Percentiles rank a stretch among this genome's conserved stretches.
Evolutionary conservation across 2,888 invertebrate genomes (phyloP).

Genomic region (Hirudinaria manillensis): DNA sequence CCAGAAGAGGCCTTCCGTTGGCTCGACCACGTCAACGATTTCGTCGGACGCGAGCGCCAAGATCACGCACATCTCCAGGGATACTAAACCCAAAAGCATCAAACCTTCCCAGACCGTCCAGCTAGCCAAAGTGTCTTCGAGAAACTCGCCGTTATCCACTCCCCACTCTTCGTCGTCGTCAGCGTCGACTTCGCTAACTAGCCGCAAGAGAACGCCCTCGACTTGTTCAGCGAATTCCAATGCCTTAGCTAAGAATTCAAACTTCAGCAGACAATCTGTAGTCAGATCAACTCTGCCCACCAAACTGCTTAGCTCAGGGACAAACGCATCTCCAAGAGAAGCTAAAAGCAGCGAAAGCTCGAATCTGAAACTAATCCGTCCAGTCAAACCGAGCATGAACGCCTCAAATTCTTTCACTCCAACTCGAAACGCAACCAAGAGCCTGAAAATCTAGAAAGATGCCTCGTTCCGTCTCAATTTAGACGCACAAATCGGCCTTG

Average conservation of each 20-base stretch:
- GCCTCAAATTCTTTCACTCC: not conserved
- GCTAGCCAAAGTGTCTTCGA: no score
- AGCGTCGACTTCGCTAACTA: not conserved
- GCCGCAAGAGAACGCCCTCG: not conserved
- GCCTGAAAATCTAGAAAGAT: no score
- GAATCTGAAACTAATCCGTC: not conserved
- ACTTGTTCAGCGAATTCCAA: not conserved
- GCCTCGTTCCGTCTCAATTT: no score
- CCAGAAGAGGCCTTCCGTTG: not conserved
- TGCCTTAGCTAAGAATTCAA: not conserved
- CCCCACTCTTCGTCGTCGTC: not conserved
- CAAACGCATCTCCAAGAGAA: not conserved
- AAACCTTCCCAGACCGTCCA: not conserved
- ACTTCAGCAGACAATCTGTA: slow-evolving; percentile 1
- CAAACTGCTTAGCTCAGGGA: not conserved
- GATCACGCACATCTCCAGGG: slow-evolving; percentile 1
- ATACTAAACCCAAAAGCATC: not conserved
- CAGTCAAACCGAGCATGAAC: not conserved
- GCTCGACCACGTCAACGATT: not conserved
- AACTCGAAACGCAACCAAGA: no score
- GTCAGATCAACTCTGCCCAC: not conserved
- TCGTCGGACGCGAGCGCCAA: not conserved
- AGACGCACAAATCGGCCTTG: no score
- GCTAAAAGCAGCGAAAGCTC: not conserved
- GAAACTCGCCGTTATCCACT: no score